Conservation (phyloP, 2,888 invertebrate species). For the Limnephilus lunatus region DNA sequence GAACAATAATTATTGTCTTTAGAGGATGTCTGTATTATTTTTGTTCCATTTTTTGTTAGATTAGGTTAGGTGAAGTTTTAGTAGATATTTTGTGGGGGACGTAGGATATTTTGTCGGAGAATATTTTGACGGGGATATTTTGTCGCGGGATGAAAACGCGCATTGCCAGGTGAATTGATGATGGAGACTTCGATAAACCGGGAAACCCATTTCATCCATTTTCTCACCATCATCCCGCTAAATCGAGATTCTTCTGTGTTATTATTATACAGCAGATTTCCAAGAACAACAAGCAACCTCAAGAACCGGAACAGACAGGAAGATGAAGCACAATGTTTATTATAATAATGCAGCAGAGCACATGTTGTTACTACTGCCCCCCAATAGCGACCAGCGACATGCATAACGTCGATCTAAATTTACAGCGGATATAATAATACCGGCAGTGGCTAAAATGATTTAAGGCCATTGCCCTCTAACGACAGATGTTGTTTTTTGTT, state of each 20-base stretch:
- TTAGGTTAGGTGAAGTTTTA: no score
- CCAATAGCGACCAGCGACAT: neutral
- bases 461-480: neutral
- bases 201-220: neutral
- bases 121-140: no score
- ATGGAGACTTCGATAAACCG: neutral
- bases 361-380: neutral
- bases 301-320: conserved; percentile 30
- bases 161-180: no score
- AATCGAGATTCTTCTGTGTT: neutral
- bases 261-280: conserved; percentile 3
- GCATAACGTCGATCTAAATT: conserved; percentile 16
- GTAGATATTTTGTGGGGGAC: no score
- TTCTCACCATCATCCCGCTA: neutral
- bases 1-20: no score
- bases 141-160: no score
- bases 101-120: no score
- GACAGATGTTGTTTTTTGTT: neutral
- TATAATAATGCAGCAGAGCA: conserved; percentile 17
- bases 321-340: conserved; percentile 35
- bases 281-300: conserved; percentile 34
- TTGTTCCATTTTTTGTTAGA: no score
- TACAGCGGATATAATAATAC: conserved; percentile 22
- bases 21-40: no score
- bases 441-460: neutral